phyloP scores from a whole-genome alignment of 2,797 vertebrate genomes.

The Thunnus albacares region DNA sequence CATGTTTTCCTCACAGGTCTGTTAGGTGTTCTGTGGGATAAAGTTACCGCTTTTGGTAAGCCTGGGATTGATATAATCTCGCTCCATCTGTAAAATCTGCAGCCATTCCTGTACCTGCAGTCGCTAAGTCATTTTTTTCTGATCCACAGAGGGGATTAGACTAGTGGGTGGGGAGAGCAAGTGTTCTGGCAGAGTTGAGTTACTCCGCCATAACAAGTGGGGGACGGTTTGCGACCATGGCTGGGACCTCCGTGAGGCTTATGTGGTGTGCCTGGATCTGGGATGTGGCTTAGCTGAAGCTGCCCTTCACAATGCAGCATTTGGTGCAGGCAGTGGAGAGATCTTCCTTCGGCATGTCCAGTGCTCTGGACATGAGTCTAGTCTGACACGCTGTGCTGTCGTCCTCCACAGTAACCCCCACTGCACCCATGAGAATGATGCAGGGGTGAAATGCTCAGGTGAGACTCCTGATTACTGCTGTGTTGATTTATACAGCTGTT shows the following conservation, averaged over 20 bases:
- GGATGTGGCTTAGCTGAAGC: conserved; percentile 82
- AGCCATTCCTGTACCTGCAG: neutral
- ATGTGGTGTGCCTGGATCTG: conserved; percentile 85
- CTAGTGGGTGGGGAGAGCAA: conserved; percentile 76
- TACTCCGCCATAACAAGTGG: conserved; percentile 81
- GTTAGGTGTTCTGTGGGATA: conserved; percentile 68
- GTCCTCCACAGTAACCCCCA: conserved; percentile 60
- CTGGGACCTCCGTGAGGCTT: conserved; percentile 82
- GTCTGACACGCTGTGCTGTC: conserved; percentile 77
- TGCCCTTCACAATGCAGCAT: conserved; percentile 54
- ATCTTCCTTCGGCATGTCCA: conserved; percentile 80
- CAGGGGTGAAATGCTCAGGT: conserved; percentile 86
- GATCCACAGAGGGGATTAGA: conserved; percentile 74
- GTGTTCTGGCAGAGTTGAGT: conserved; percentile 86
- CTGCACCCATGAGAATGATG: conserved; percentile 81
- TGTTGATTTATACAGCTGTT: conserved; percentile 22
- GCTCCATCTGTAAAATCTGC: neutral
- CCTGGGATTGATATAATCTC: neutral
- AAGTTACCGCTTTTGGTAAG: conserved; percentile 79
- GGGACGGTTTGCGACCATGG: conserved; percentile 82
- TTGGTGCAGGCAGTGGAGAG: conserved; percentile 67
- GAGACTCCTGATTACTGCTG: conserved; percentile 21
- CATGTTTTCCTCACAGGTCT: conserved; percentile 58
- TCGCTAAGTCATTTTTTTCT: conserved; percentile 11
- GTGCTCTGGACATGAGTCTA: conserved; percentile 82